Evolutionary conservation across 2,113 vertebrate genomes (phyloP).

Genomic region (Nyctereutes procyonoides): DNA sequence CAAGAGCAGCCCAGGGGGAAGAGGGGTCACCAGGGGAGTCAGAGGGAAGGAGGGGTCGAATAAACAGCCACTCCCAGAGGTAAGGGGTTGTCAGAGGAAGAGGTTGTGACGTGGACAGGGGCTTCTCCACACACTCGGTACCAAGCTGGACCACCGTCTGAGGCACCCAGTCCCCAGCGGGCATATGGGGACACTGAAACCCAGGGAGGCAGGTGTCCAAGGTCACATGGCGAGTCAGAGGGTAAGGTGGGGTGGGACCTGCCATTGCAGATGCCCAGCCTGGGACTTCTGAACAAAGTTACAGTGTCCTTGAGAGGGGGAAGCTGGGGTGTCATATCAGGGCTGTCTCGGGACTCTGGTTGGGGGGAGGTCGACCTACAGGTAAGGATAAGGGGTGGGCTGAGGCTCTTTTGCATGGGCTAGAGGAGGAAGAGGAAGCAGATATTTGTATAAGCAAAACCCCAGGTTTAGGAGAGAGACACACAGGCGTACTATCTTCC

Average conservation of each 20-base stretch:
- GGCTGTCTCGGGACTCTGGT: not conserved
- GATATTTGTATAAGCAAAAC: slow-evolving; percentile 76
- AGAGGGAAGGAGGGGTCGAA: slow-evolving; percentile 36
- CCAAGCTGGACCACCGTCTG: not conserved
- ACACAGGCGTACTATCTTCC: not conserved
- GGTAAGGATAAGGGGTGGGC: not conserved
- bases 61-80: slow-evolving; percentile 67
- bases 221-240: not conserved
- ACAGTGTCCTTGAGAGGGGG: not conserved
- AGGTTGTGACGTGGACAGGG: not conserved
- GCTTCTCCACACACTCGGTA: not conserved
- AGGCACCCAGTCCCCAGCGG: not conserved
- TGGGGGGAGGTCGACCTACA: not conserved
- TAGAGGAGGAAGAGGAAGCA: slow-evolving; percentile 67
- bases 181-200: not conserved
- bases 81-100: slow-evolving; percentile 57
- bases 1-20: slow-evolving; percentile 34
- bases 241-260: not conserved
- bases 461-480: not conserved
- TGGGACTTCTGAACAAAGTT: not conserved
- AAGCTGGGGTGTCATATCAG: not conserved
- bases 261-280: not conserved
- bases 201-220: not conserved
- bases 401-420: slow-evolving; percentile 25
- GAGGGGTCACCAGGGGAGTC: not conserved